Evolutionary conservation across 2,888 invertebrate species (phyloP), one percentile per base, ranked within the genome.

Genomic region (Apamea crenata): DNA sequence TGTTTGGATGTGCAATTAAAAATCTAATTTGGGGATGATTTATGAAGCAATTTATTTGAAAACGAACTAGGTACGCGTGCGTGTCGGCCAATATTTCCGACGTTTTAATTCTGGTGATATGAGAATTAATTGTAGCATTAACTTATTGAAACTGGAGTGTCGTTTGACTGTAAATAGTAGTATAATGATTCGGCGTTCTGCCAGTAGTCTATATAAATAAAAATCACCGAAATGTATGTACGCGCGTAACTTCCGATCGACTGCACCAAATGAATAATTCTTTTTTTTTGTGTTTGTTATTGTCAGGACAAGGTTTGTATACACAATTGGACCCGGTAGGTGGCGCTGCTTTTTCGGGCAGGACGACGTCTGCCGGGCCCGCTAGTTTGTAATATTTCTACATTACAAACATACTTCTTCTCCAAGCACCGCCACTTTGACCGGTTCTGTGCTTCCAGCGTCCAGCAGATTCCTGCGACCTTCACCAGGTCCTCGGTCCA

Each of bases 1-100:
- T 86, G 56, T 80, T 83, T 78, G 59, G 18, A 67, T 87, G 77
- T 69, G 77, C 80, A 84, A 86, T 86, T 86, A 86, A 84, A 86
- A 76, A 67, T 82, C 74, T 86, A 82, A 82, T 86, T 86, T 72
- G 68, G 74, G 76, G 61, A 70, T 84, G 86, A 84, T 86, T 84
- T 84, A 84, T 84, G 71, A 72, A 66, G 76, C 80, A 77, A 80
- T 86, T 86, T 72, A 76, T 82, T 75, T 85, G 44, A 77, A 77
- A 77, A 44, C 81, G 36, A 69, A 81, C 77, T 71, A 77, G 67
- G 53, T 71, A 32, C 21, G 69, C 76, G 82, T 82, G 85, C 82
- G 78, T 75, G 81, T 47, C 71, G 36, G 70, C 40, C 0, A 78
- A 74, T 78, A 65, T 76, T 83, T 67, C 63, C 59, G 75, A 25